Evolutionary conservation across 2,113 vertebrate genomes (phyloP).

Genomic region (Rhineura floridana): DNA sequence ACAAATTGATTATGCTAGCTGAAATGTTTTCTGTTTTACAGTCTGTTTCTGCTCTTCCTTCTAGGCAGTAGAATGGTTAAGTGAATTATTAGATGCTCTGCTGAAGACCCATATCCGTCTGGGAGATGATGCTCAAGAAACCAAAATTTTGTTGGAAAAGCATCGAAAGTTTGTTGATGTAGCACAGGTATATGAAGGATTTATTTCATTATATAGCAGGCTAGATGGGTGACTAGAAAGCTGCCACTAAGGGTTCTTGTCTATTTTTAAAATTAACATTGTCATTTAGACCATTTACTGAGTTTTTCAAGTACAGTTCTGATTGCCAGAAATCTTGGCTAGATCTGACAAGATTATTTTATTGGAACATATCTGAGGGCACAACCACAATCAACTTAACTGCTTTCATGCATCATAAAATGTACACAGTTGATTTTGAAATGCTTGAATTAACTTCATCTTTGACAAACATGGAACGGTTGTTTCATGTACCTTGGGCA

Average conservation of each 20-base stretch:
- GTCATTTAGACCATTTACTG: neutral
- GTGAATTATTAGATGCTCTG: slow-evolving; percentile 93
- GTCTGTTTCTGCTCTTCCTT: neutral
- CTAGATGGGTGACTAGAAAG: slow-evolving; percentile 33
- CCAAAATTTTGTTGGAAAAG: slow-evolving; percentile 94
- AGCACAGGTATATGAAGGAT: slow-evolving; percentile 85
- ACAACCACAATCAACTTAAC: neutral
- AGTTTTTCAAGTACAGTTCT: neutral
- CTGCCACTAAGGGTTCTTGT: neutral
- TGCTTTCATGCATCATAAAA: neutral
- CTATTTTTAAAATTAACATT: neutral
- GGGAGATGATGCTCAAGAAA: slow-evolving; percentile 94
- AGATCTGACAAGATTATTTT: neutral
- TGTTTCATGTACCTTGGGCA: neutral
- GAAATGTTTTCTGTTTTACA: slow-evolving; percentile 20
- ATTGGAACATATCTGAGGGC: neutral
- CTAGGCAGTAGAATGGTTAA: slow-evolving; percentile 96
- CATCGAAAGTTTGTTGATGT: slow-evolving; percentile 98
- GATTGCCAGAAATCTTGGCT: neutral
- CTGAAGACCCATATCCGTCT: slow-evolving; percentile 93
- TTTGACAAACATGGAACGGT: neutral
- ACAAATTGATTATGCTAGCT: neutral
- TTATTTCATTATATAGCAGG: slow-evolving; percentile 42
- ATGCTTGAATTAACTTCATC: neutral
- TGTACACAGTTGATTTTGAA: neutral